Base-by-base conservation (phyloP, 2,113 vertebrate species). In the Pteropus alecto region DNA sequence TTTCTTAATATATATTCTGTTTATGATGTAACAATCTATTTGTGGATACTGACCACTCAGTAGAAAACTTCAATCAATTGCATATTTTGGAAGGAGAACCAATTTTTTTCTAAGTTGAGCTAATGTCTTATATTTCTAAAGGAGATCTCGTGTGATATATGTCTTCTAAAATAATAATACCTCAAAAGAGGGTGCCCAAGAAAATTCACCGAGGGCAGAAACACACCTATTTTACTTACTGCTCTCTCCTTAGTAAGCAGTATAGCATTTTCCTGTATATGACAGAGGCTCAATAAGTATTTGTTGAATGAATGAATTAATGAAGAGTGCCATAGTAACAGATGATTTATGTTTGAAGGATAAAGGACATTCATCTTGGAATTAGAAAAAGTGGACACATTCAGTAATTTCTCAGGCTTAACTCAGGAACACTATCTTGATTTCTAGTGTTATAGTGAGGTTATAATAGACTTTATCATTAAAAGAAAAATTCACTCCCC, bases 231-330 rank as follows among this genome's bases (percentile, higher is more conserved):
- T 94, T 93, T 71, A 82, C 43, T 76, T 84, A 96, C 6, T 61
- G 58, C 12, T 93, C 5, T 95, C 43, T 96, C 33, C 81, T 73
- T 6, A 67, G 58, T 87, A 84, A 92, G 33, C 54, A 76, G n/a
- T 14, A 51, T 15, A 91, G 6, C 70, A 46, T 38, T 94, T 90
- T 60, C 63, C 35, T 76, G 26, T 26, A 87, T 22, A 78, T 84
- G 46, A 7, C 28, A 93, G 63, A 54, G 51, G 12, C n/a, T 87
- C 76, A 87, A 30, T 76, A 90, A 92, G 63, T 92, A 95, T 94
- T 84, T 95, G 65, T 54, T 96, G n/a, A 92, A 38, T 83, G 28
- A 97, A 78, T 77, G 11, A 95, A 73, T 92, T 61, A 87, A 86
- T 41, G 15, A 94, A 91, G 13, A 89, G 3, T 84, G 33, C 19